These are phyloP conservation scores for Buteo buteo DNA, from an alignment of 2,113 vertebrate species.

Conservation along the genomic window DNA sequence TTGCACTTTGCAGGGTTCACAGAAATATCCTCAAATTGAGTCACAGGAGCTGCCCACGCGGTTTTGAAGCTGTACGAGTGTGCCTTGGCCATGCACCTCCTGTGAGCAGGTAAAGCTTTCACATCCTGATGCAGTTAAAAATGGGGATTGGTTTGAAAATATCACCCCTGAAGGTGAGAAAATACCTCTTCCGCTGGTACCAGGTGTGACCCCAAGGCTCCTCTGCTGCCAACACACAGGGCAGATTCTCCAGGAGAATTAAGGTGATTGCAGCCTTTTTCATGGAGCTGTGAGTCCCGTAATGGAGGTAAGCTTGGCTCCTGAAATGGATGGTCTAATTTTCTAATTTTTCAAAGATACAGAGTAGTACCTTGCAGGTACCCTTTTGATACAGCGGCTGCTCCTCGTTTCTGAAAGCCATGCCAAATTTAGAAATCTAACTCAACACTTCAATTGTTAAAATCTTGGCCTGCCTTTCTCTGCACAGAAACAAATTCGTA, in stretches of 20 bases:
- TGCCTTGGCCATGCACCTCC: background rate
- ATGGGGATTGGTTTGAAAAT: background rate
- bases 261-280: background rate
- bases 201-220: fast-evolving
- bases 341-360: background rate
- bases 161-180: background rate
- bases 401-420: background rate
- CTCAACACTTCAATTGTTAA: background rate
- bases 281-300: background rate
- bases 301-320: background rate
- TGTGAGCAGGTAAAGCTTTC: background rate
- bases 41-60: background rate
- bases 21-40: background rate
- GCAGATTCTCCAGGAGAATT: background rate
- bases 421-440: background rate
- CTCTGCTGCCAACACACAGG: fast-evolving
- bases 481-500: background rate
- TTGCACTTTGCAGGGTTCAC: background rate
- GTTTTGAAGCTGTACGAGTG: background rate
- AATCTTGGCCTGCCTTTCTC: background rate
- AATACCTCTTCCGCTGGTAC: fast-evolving
- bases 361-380: background rate
- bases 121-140: background rate
- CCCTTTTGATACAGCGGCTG: background rate
- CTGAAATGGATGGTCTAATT: background rate